Evolutionary conservation across 1,140 invertebrate species (phyloP), one percentile per base, ranked within the genome.

Genomic region (Patella vulgata): DNA sequence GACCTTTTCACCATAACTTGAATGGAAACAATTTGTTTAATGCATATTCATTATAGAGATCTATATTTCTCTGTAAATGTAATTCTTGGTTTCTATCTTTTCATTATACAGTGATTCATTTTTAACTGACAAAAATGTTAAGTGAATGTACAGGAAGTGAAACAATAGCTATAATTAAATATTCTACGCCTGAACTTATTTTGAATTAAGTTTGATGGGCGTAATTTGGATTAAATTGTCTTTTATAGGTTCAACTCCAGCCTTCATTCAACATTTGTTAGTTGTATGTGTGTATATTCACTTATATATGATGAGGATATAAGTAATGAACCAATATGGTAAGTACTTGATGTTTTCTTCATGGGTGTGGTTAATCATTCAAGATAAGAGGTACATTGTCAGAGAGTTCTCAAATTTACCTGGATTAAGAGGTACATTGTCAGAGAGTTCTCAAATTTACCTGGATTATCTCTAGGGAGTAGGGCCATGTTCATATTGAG

Each of bases 271-370:
- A 54, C 74, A 3, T 58, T 81, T 0, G 78, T 82, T 11, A 79
- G 78, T 59, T 68, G 60, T 21, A 67, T 77, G 60, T 80, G 77
- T 72, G 71, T 76, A 8, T 82, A 80, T 59, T 68, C 74, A 9
- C 61, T 81, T 30, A 44, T 79, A 14, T 76, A 73, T 59, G 80
- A 82, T 62, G 63, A 73, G 48, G 74, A 71, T 51, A 68, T 81
- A 25, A 68, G 63, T 39, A 64, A 69, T 27, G 70, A 80, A 36
- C 77, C 77, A 30, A 71, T 82, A 31, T 77, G 78, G 74, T 81
- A 61, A 63, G 68, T 47, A 43, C 4, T 46, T 47, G 19, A 43
- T 25, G 28, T 27, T 31, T 48, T n/a, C 11, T 30, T 31, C 3
- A 50, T 40, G 25, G 17, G 27, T 42, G 14, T 30, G 4, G 17